A percentile compares a stretch with the other conserved stretches of the same genome.
Conservation (phyloP, 2,888 invertebrate genomes). For the Endotricha flammealis region DNA sequence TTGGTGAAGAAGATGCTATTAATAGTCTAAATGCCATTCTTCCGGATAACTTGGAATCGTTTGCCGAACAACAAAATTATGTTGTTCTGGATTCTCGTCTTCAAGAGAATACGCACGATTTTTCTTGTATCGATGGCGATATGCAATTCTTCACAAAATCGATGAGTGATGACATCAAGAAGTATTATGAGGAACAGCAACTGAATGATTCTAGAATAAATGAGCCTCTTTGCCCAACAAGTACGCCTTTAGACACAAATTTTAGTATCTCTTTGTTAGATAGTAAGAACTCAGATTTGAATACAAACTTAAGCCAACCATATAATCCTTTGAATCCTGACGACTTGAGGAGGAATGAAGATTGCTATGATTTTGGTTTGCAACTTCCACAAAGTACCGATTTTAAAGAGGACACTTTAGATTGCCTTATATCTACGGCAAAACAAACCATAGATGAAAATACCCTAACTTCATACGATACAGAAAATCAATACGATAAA, state of each 20-base stretch:
- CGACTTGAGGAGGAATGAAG: slow-evolving; percentile 55
- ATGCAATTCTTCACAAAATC: slow-evolving; percentile 72
- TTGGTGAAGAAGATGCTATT: slow-evolving; percentile 53
- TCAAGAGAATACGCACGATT: slow-evolving; percentile 55
- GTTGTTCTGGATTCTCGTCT: slow-evolving; percentile 56
- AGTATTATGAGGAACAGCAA: slow-evolving; percentile 67
- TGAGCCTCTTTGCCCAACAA: slow-evolving; percentile 61
- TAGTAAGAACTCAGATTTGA: slow-evolving; percentile 52
- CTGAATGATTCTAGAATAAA: slow-evolving; percentile 53
- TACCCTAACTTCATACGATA: slow-evolving; percentile 36
- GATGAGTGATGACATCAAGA: slow-evolving; percentile 70
- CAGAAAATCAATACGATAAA: slow-evolving; percentile 40
- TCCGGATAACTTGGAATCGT: slow-evolving; percentile 65
- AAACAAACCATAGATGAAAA: slow-evolving; percentile 47
- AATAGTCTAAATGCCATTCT: slow-evolving; percentile 61
- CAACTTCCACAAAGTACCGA: slow-evolving; percentile 56
- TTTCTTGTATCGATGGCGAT: slow-evolving; percentile 67
- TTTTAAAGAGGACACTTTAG: slow-evolving; percentile 59
- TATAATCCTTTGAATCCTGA: slow-evolving; percentile 55
- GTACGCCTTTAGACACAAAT: slow-evolving; percentile 55
- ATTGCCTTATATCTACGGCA: slow-evolving; percentile 61
- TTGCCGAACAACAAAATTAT: slow-evolving; percentile 62
- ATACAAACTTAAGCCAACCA: slow-evolving; percentile 49
- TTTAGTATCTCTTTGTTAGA: slow-evolving; percentile 64
- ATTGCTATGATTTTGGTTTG: slow-evolving; percentile 63